Conservation (phyloP, 37 sponge, comb jelly and placozoan species). For the Ianthella basta region DNA sequence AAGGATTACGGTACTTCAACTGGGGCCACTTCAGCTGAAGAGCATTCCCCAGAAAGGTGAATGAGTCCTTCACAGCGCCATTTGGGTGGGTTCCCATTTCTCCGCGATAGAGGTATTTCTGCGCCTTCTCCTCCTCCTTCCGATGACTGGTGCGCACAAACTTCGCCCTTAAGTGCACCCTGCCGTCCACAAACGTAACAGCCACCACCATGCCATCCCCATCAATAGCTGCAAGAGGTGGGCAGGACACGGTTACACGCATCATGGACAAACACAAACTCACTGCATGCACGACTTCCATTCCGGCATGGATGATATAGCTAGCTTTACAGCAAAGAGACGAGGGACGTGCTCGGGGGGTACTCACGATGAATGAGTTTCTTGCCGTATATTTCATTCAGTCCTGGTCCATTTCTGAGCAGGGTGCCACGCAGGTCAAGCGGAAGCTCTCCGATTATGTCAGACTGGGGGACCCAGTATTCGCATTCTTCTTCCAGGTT, state of each 20-base stretch:
- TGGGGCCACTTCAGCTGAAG: conserved; percentile 53
- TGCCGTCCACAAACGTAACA: conserved; percentile 76
- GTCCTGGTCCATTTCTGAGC: conserved; percentile 86
- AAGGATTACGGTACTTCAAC: conserved; percentile 80
- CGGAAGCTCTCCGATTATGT: conserved; percentile 77
- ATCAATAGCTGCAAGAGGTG: conserved; percentile 77
- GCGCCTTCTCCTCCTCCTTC: conserved; percentile 61
- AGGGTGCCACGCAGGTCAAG: conserved; percentile 67
- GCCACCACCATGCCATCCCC: conserved; percentile 95
- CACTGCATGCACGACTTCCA: too few species aligned
- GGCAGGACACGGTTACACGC: neutral
- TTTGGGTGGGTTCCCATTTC: conserved; percentile 84
- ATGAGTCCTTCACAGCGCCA: conserved; percentile 61
- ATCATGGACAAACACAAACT: neutral
- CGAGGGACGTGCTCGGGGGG: too few species aligned
- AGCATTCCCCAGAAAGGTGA: conserved; percentile 41
- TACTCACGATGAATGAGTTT: conserved; percentile 77
- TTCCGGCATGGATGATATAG: too few species aligned
- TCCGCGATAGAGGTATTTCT: conserved; percentile 69
- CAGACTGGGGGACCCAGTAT: conserved; percentile 74
- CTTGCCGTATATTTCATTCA: conserved; percentile 84
- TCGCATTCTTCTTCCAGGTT: conserved; percentile 53
- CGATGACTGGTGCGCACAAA: conserved; percentile 78
- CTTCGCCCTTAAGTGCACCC: conserved; percentile 70
- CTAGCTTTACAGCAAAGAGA: too few species aligned